Conservation (phyloP, 2,113 vertebrate genomes). For the Oreochromis spilurus region DNA sequence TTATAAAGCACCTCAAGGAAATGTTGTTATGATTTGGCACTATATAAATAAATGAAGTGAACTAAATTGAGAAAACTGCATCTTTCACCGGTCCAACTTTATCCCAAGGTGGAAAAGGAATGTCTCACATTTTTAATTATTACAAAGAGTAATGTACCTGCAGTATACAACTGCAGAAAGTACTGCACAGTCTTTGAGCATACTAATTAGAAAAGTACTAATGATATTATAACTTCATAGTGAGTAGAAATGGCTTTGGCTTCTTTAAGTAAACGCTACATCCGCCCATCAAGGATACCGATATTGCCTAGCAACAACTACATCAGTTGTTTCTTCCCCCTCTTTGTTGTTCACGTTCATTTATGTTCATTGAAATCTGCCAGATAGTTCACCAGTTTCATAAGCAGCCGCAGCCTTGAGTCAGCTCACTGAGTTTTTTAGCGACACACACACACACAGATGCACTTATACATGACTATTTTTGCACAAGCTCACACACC, state of each 20-base stretch:
- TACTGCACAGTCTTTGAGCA: neutral
- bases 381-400: slow-evolving; percentile 64
- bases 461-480: neutral
- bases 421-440: slow-evolving; percentile 55
- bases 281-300: slow-evolving; percentile 22
- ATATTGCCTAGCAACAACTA: slow-evolving; percentile 37
- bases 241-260: neutral
- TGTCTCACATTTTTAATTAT: neutral
- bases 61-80: neutral
- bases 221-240: neutral
- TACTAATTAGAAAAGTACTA: neutral
- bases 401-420: slow-evolving; percentile 64
- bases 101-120: neutral
- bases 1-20: neutral
- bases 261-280: slow-evolving; percentile 16
- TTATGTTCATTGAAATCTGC: slow-evolving; percentile 71
- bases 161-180: neutral
- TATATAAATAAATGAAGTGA: neutral
- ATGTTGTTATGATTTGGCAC: neutral
- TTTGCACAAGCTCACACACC: neutral
- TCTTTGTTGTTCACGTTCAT: slow-evolving; percentile 56
- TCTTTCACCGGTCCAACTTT: neutral
- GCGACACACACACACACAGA: slow-evolving; percentile 17
- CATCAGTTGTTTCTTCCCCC: neutral
- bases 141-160: neutral